A percentile compares a stretch with the other conserved stretches of the same genome.
Conservation (phyloP, 1,140 invertebrate genomes). For the Eurosta solidaginis region DNA sequence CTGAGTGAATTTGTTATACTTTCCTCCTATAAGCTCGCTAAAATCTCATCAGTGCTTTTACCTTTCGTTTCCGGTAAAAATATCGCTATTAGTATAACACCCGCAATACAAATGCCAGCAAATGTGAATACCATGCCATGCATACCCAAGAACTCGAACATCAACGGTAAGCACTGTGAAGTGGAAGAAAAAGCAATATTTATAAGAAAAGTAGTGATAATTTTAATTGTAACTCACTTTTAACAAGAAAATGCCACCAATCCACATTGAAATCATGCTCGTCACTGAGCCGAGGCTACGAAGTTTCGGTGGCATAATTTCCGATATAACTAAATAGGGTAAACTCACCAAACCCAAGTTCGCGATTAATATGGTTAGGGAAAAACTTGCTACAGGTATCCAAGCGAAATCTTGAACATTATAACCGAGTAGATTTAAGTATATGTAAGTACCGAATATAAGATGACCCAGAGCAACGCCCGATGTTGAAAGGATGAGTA, state of each 20-base stretch:
- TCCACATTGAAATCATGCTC: constrained; percentile 48
- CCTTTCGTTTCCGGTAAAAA: constrained; percentile 72
- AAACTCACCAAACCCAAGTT: constrained; percentile 47
- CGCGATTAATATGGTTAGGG: constrained; percentile 51
- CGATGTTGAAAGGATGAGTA: constrained; percentile 46
- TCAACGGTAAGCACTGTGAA: constrained; percentile 37
- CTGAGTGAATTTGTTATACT: too few relatives aligned
- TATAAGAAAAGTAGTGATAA: too few relatives aligned
- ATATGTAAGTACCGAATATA: constrained; percentile 45
- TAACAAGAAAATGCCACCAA: constrained; percentile 40
- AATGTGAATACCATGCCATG: constrained; percentile 51
- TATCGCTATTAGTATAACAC: constrained; percentile 45
- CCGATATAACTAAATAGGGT: constrained; percentile 51
- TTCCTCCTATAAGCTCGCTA: constrained; percentile 46
- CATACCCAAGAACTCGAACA: constrained; percentile 43
- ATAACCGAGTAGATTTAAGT: constrained; percentile 36
- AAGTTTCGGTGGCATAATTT: constrained; percentile 53
- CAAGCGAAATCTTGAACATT: constrained; percentile 42
- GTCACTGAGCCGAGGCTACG: constrained; percentile 46
- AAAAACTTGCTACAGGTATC: constrained; percentile 50
- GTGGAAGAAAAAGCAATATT: constrained; percentile 18
- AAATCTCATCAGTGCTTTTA: constrained; percentile 68
- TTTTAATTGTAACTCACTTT: constrained; percentile 39
- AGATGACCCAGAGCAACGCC: constrained; percentile 46
- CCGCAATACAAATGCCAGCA: constrained; percentile 40